Percentiles rank a stretch among this genome's conserved stretches.
These are phyloP conservation scores for Callinectes sapidus DNA, from an alignment of 2,888 invertebrate genomes.

Conservation along the genomic window DNA sequence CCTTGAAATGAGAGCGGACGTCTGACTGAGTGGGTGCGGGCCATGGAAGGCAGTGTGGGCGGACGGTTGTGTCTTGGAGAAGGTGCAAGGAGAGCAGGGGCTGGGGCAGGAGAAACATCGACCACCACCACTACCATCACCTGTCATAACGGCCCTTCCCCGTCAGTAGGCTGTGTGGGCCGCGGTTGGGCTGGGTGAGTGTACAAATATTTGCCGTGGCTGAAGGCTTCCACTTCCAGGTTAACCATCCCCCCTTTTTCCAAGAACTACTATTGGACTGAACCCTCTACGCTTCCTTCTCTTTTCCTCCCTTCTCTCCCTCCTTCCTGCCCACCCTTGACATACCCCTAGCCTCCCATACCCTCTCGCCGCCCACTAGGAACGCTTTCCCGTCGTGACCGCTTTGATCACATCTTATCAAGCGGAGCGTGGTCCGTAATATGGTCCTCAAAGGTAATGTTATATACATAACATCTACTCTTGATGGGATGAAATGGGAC, in stretches of 20 bases:
- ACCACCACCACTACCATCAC: constrained; percentile 8
- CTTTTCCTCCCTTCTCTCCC: background rate
- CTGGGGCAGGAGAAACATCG: background rate
- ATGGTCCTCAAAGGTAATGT: background rate
- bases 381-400: background rate
- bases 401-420: background rate
- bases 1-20: background rate
- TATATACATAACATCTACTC: background rate
- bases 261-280: background rate
- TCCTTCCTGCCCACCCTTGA: background rate
- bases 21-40: background rate
- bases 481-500: background rate
- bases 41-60: background rate
- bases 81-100: background rate
- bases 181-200: background rate
- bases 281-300: background rate
- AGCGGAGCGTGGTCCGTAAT: background rate
- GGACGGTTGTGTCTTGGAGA: no score
- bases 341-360: background rate
- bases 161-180: background rate
- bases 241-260: background rate
- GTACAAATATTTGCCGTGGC: constrained; percentile 23
- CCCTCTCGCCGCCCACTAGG: background rate
- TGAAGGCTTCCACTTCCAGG: background rate
- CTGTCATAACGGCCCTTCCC: background rate